These are phyloP conservation scores for Scaptomyza flava DNA, from an alignment of 2,888 invertebrate species.

Conservation along the genomic window DNA sequence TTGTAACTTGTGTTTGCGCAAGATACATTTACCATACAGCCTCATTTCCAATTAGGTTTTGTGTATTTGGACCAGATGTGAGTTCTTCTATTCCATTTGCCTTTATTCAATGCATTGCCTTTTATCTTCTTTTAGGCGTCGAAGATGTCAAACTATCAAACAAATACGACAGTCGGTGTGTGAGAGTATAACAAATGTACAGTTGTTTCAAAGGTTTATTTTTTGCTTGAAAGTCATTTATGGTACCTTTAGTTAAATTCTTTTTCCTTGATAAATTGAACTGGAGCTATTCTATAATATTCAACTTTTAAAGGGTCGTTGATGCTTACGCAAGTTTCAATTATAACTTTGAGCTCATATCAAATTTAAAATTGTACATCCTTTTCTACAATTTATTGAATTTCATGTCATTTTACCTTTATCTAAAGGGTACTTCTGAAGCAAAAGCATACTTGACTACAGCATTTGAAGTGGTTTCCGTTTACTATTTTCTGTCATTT, in stretches of 20 bases:
- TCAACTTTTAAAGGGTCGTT: too few relatives aligned
- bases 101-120: slow-evolving; percentile 36
- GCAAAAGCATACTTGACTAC: neutral
- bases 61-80: slow-evolving; percentile 20
- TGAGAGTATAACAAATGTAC: neutral
- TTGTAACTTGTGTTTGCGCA: slow-evolving; percentile 65
- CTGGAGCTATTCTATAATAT: too few relatives aligned
- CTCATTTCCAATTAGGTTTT: slow-evolving; percentile 46
- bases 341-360: too few relatives aligned
- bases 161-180: neutral
- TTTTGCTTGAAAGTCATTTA: too few relatives aligned
- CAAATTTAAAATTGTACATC: too few relatives aligned
- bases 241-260: too few relatives aligned
- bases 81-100: slow-evolving; percentile 27
- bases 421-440: neutral
- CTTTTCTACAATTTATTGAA: neutral
- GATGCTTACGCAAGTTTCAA: too few relatives aligned
- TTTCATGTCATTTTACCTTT: neutral
- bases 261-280: too few relatives aligned
- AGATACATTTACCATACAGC: slow-evolving; percentile 63
- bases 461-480: neutral
- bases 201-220: too few relatives aligned
- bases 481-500: slow-evolving; percentile 12
- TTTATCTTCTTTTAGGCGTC: slow-evolving; percentile 47
- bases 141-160: slow-evolving; percentile 44